phyloP scores from a whole-genome alignment of 2,797 vertebrate species.

The Hippopotamyrus pictus region DNA sequence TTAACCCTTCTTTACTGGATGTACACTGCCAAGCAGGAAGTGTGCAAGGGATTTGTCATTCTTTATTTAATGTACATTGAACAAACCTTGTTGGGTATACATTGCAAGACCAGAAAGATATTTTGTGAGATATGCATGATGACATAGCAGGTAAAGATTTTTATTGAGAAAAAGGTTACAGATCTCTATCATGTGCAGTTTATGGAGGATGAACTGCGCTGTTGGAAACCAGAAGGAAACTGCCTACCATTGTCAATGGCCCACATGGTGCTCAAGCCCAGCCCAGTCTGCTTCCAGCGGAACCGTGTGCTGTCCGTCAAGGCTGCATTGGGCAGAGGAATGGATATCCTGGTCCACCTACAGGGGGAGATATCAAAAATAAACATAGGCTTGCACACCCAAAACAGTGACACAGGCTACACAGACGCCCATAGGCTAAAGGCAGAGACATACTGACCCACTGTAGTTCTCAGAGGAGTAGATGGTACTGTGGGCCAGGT shows the following conservation, averaged over 20 bases:
- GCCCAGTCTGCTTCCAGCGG: constrained; percentile 86
- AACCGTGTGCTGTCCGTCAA: constrained; percentile 83
- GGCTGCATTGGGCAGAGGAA: constrained; percentile 87
- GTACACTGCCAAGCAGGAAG: background rate
- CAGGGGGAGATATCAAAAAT: constrained; percentile 30
- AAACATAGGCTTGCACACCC: background rate
- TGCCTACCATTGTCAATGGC: constrained; percentile 68
- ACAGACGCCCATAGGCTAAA: background rate
- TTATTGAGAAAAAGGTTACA: background rate
- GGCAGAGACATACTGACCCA: constrained; percentile 60
- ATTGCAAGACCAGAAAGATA: background rate
- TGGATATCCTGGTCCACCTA: constrained; percentile 90
- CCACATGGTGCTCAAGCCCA: constrained; percentile 87
- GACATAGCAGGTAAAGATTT: background rate
- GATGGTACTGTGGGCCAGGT: constrained; percentile 89
- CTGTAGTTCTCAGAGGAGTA: constrained; percentile 97
- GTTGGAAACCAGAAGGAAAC: background rate
- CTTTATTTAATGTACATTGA: background rate
- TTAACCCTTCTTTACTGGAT: background rate
- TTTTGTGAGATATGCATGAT: background rate
- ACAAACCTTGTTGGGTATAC: background rate
- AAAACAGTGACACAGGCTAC: background rate
- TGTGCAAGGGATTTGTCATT: background rate
- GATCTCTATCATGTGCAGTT: background rate
- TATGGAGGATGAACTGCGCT: background rate